phyloP scores from a whole-genome alignment of 2,888 invertebrate species.

The Rutpela maculata region DNA sequence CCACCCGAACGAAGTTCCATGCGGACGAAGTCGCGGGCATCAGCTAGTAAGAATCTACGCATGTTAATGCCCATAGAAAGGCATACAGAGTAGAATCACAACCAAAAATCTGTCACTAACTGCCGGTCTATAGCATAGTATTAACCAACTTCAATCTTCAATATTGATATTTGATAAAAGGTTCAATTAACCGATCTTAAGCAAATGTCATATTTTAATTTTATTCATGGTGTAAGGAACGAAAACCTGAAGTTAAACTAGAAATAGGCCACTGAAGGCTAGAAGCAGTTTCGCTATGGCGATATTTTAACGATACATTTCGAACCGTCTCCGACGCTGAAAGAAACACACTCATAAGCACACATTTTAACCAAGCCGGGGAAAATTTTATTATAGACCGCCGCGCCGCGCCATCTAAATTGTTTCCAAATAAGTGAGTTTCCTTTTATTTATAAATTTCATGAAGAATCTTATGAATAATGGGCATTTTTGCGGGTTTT shows the following conservation, averaged over 20 bases:
- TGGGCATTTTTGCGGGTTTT: background rate
- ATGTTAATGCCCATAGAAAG: no score
- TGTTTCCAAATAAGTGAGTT: constrained; percentile 38
- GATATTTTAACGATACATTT: constrained; percentile 49
- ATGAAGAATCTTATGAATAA: background rate
- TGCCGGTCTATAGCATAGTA: no score
- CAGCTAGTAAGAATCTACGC: no score
- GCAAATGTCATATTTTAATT: constrained; percentile 28
- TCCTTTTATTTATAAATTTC: constrained; percentile 27
- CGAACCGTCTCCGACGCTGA: constrained; percentile 25
- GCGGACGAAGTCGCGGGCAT: no score
- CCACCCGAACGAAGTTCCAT: no score
- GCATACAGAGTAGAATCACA: no score
- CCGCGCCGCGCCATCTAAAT: constrained; percentile 14
- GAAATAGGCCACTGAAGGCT: constrained; percentile 37
- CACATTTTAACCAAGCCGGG: constrained; percentile 8
- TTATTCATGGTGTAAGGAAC: constrained; percentile 38
- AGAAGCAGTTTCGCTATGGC: constrained; percentile 40
- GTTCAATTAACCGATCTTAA: no score
- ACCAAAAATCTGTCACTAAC: no score
- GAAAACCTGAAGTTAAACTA: constrained; percentile 4
- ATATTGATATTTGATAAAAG: no score
- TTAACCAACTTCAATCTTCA: no score
- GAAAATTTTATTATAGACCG: constrained; percentile 34
- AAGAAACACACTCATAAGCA: constrained; percentile 35